These are phyloP conservation scores for Gymnosoma rotundatum DNA, from an alignment of 2,888 invertebrate genomes.

Conservation along the genomic window DNA sequence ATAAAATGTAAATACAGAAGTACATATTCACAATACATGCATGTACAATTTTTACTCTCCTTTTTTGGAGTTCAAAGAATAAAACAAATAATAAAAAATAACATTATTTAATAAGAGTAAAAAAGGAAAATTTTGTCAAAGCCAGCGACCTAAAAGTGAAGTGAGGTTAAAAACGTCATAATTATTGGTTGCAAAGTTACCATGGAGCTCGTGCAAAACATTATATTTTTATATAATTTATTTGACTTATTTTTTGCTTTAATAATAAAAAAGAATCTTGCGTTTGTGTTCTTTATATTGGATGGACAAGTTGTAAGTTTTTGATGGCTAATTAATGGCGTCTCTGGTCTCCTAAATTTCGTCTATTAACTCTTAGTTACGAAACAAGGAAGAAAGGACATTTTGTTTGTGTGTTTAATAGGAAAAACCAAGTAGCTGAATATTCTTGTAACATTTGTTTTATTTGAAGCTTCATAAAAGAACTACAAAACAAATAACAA, in stretches of 20 bases:
- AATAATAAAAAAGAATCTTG: neutral
- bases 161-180: constrained; percentile 47
- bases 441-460: neutral
- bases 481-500: neutral
- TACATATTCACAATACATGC: neutral
- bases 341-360: constrained; percentile 27
- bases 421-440: neutral
- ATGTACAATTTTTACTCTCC: constrained; percentile 18
- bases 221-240: constrained; percentile 30
- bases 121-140: neutral
- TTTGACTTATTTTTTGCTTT: neutral
- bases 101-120: neutral
- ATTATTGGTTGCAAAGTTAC: constrained; percentile 56
- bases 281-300: too few species aligned
- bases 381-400: constrained; percentile 18
- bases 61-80: neutral
- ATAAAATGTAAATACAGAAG: neutral
- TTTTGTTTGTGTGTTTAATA: constrained; percentile 13
- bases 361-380: neutral
- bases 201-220: constrained; percentile 68
- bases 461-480: neutral
- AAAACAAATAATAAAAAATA: neutral
- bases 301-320: constrained; percentile 13
- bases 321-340: constrained; percentile 54
- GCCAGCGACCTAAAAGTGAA: constrained; percentile 26